Evolutionary conservation across 2,113 vertebrate genomes (phyloP), one percentile per base, ranked within the genome.

Genomic region (Microcebus lehilahytsara): DNA sequence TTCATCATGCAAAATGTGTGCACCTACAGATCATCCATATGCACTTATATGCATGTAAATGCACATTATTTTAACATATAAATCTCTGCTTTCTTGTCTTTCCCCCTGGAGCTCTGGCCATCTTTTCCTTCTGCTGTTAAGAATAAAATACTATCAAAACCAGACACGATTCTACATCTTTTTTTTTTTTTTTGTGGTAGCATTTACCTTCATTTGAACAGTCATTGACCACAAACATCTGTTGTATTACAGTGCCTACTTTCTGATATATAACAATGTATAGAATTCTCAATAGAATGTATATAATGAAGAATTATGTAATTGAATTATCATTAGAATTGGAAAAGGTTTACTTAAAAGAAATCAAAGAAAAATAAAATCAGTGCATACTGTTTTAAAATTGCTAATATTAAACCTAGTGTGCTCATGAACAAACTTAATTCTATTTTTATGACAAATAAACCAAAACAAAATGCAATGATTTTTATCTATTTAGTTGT

Each of bases 161-260:
- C 0, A 93, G 42, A 6, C 37, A 94, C 87, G 83, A 85, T 87
- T 69, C 34, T 78, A 66, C 72, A 93, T 95, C 79, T 49, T 75
- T 86, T 96, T 96, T 97, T 91, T 91, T 97, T 94, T 91, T 75
- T 90, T 1, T 92, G 93, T 77, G 40, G 30, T 77, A 96, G 32
- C n/a, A 95, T 84, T 97, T 96, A 95, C 87, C 37, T 93, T 94
- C 84, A 69, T 92, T 93, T 97, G 51, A 97, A 92, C 46, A 97
- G 23, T 85, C 51, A 46, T 62, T 85, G 66, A 62, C 62, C 62
- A 93, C 75, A 97, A 92, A 97, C 96, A 72, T 40, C 79, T 93
- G 40, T 46, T 95, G 67, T 85, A 22, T 71, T 83, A 83, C 46
- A 69, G n/a, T 91, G 49, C 37, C 71, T 93, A 58, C 32, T 88